Percentiles rank a stretch among this genome's conserved stretches.
Evolutionary conservation across 2,888 invertebrate species (phyloP).

Genomic region (Dryococelus australis): DNA sequence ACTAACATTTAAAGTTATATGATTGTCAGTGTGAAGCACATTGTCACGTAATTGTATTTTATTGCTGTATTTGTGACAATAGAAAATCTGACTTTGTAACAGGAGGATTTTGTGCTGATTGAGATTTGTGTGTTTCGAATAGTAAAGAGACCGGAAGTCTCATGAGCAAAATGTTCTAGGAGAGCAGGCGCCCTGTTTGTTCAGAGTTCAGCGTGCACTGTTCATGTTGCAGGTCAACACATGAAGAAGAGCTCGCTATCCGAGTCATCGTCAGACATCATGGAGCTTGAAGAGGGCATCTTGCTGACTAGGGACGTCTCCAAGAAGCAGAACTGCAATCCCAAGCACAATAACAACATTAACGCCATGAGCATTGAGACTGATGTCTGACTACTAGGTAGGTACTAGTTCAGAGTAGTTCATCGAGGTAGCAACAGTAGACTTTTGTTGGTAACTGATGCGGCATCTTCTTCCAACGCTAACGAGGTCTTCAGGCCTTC

Average conservation of each 20-base stretch:
- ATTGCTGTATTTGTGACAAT: too few species aligned
- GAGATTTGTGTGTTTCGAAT: too few species aligned
- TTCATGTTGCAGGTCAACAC: constrained; percentile 73
- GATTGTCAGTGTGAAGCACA: too few species aligned
- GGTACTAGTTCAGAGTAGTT: neutral
- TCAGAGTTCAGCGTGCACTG: too few species aligned
- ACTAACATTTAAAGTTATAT: too few species aligned
- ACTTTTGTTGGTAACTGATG: neutral
- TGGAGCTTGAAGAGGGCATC: constrained; percentile 91
- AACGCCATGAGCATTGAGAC: constrained; percentile 89
- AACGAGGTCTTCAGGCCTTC: too few species aligned
- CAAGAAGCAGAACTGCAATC: constrained; percentile 76
- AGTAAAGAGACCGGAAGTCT: too few species aligned
- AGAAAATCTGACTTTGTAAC: too few species aligned
- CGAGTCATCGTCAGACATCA: constrained; percentile 89
- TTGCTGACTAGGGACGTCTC: constrained; percentile 69
- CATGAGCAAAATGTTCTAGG: too few species aligned
- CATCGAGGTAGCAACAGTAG: neutral
- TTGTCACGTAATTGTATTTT: too few species aligned
- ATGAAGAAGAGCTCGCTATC: constrained; percentile 88
- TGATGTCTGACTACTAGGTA: constrained; percentile 61
- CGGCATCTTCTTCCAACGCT: neutral
- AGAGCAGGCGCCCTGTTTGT: too few species aligned
- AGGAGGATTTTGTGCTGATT: too few species aligned
- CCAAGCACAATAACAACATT: constrained; percentile 79